Evolutionary conservation across 2,797 vertebrate genomes (phyloP), one percentile per base, ranked within the genome.

Genomic region (Decapterus maruadsi): DNA sequence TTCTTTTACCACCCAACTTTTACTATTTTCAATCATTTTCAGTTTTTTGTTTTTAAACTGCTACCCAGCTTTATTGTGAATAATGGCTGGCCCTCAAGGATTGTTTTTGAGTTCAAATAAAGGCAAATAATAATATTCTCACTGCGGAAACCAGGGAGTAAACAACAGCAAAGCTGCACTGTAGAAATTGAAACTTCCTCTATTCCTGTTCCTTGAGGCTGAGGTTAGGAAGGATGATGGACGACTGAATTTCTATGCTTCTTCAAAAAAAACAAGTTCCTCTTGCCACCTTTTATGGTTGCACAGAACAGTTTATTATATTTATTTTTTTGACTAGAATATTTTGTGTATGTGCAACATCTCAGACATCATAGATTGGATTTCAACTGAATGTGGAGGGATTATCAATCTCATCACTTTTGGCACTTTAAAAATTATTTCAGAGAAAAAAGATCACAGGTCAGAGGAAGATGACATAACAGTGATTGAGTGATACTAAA

Each of bases 111-210:
- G 10, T 53, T 53, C 22, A 26, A 20, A 53, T 53, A 53, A 53
- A 53, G 50, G 20, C 4, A 13, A 53, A 53, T 53, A 53, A 53
- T 11, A 20, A 48, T 17, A 48, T 81, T 75, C 77, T 80, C 83
- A 63, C 61, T 5, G 26, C 56, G 56, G 66, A 81, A 68, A 61
- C 54, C 2, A 50, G 22, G 6, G 31, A 55, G 69, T 61, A 80
- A 83, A 82, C 77, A 78, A 74, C 66, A 67, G 31, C 57, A 22
- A 38, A 74, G 74, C 68, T 86, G 78, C 68, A 74, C 72, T 36
- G 57, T 34, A 61, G 62, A 68, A 29, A 53, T 73, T 43, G 22
- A 58, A 74, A 81, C 60, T 72, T 79, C 80, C 65, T 77, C 58
- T 75, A 64, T 54, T 51, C 29, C 68, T 59, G 34, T 68, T 68